Evolutionary conservation across 2,113 vertebrate species (phyloP).

Genomic region (Opisthocomus hoazin): DNA sequence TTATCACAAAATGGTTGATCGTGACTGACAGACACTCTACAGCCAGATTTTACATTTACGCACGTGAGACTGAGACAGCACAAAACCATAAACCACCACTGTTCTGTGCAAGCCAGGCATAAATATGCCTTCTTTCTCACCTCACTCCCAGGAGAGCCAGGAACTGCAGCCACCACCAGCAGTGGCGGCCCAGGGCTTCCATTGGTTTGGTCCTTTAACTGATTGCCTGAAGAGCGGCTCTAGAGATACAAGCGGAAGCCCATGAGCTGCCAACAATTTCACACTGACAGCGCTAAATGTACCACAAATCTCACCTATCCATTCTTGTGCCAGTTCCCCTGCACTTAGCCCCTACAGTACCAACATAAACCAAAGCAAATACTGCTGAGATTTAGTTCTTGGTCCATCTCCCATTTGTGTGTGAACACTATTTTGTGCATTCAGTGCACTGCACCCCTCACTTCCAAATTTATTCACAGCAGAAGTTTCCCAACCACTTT

Average conservation of each 20-base stretch:
- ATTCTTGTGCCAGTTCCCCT: neutral
- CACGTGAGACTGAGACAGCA: neutral
- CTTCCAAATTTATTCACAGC: neutral
- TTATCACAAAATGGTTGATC: neutral
- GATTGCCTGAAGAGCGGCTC: neutral
- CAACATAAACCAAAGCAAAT: neutral
- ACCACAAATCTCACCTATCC: neutral
- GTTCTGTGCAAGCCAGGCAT: neutral
- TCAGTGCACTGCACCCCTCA: neutral
- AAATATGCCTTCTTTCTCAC: neutral
- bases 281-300: neutral
- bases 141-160: neutral
- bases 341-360: neutral
- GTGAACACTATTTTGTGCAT: neutral
- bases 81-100: neutral
- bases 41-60: neutral
- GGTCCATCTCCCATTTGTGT: neutral
- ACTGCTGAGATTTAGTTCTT: neutral
- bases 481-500: neutral
- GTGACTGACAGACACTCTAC: no score
- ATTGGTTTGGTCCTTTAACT: neutral
- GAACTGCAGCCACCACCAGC: neutral
- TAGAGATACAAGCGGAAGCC: neutral
- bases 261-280: neutral
- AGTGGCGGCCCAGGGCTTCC: accelerated